Evolutionary conservation across 2,888 invertebrate species (phyloP).

Genomic region (Tinea trinotella): DNA sequence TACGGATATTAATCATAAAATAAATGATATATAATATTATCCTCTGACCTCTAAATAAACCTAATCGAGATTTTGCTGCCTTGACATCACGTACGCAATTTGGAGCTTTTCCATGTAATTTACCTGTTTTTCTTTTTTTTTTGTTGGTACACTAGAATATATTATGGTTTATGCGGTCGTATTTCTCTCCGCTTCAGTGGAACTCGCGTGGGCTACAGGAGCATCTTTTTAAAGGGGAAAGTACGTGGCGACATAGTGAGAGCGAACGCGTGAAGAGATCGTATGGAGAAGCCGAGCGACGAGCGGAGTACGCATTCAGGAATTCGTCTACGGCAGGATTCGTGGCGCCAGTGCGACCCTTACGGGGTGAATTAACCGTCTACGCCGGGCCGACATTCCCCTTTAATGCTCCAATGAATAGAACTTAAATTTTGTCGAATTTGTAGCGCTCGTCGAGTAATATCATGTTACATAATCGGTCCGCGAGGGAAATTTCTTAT

Average conservation of each 20-base stretch:
- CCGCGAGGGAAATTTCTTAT: slow-evolving; percentile 50
- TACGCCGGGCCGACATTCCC: slow-evolving; percentile 48
- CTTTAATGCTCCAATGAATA: slow-evolving; percentile 58
- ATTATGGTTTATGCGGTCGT: slow-evolving; percentile 47
- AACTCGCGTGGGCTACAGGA: slow-evolving; percentile 49
- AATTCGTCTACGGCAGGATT: slow-evolving; percentile 67
- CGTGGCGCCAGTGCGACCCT: slow-evolving; percentile 66
- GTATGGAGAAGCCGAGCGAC: slow-evolving; percentile 33
- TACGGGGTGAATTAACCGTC: slow-evolving; percentile 69
- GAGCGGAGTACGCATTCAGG: slow-evolving; percentile 44
- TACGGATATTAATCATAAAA: background rate
- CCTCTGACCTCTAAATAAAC: slow-evolving; percentile 24
- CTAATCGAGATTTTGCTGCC: slow-evolving; percentile 58
- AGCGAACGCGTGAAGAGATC: background rate
- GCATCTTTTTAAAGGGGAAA: slow-evolving; percentile 29
- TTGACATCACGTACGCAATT: slow-evolving; percentile 45
- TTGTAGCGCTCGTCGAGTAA: slow-evolving; percentile 48
- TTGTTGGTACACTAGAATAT: slow-evolving; percentile 30
- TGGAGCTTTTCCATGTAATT: slow-evolving; percentile 29
- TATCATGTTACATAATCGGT: slow-evolving; percentile 54
- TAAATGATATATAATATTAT: background rate
- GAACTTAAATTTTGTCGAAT: slow-evolving; percentile 68
- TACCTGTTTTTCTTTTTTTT: slow-evolving; percentile 40
- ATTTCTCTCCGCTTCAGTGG: slow-evolving; percentile 49
- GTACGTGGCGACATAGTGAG: background rate